phyloP scores from a whole-genome alignment of 2,888 invertebrate genomes.

The Capitulum mitella region DNA sequence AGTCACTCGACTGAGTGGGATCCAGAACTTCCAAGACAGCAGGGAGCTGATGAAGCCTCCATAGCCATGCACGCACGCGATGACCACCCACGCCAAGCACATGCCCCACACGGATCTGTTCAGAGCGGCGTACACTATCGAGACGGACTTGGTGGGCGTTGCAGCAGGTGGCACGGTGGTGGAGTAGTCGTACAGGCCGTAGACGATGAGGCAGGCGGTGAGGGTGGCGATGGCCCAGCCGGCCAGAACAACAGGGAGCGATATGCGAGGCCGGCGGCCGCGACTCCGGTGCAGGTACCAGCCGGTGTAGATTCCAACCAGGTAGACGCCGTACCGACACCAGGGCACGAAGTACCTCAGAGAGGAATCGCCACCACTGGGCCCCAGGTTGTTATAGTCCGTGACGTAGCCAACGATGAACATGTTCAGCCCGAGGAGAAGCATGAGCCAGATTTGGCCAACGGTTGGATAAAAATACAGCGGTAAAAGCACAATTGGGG shows the following conservation, averaged over 20 bases:
- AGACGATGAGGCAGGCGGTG: not conserved
- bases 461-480: conserved; percentile 19
- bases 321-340: conserved; percentile 24
- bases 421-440: not conserved
- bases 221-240: not conserved
- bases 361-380: not conserved
- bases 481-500: conserved; percentile 24
- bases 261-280: not conserved
- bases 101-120: conserved; percentile 20
- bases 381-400: not conserved
- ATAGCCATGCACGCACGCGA: not conserved
- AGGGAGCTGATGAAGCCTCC: conserved; percentile 24
- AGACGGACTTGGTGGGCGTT: not conserved
- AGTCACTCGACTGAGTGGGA: conserved; percentile 26
- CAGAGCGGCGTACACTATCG: conserved; percentile 16
- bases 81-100: conserved; percentile 22
- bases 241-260: not conserved
- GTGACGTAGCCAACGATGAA: not conserved
- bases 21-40: conserved; percentile 24
- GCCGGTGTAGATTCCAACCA: conserved; percentile 27
- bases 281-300: conserved; percentile 19
- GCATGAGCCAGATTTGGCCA: conserved; percentile 20
- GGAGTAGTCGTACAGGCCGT: not conserved
- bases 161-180: not conserved
- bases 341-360: conserved; percentile 22